Percentiles rank a stretch among this genome's conserved stretches.
These are phyloP conservation scores for Tragelaphus oryx DNA, from an alignment of 2,797 vertebrate species.

Conservation along the genomic window DNA sequence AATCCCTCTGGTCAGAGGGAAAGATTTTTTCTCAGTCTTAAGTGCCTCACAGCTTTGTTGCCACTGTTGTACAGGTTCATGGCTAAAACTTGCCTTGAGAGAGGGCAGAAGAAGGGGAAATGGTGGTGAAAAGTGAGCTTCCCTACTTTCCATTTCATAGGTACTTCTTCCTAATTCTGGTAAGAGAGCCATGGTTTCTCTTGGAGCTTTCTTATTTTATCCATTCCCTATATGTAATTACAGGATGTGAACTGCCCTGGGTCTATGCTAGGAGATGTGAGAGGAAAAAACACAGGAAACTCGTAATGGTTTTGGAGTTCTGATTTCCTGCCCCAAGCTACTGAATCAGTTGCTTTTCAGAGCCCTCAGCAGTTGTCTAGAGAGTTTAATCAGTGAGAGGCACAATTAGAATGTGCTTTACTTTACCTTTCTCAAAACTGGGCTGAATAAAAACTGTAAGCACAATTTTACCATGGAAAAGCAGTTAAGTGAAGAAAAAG, in stretches of 20 bases:
- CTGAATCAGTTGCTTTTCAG: background rate
- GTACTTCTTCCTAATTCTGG: background rate
- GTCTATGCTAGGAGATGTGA: background rate
- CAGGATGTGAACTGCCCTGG: background rate
- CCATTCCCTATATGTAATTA: background rate
- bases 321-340: background rate
- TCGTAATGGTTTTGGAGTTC: background rate
- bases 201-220: background rate
- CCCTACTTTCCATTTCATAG: background rate
- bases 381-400: background rate
- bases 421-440: background rate
- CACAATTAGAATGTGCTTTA: background rate
- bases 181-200: background rate
- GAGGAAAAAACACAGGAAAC: background rate
- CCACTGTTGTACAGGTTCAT: background rate
- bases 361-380: background rate
- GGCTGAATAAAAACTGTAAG: background rate
- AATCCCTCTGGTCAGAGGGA: background rate
- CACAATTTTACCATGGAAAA: background rate
- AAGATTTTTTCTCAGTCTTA: background rate
- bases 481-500: background rate
- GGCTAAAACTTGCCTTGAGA: background rate
- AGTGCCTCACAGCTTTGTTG: background rate
- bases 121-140: background rate
- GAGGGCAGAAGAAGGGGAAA: background rate